Conservation (phyloP, 2,797 vertebrate species). For the Peromyscus nudipes region DNA sequence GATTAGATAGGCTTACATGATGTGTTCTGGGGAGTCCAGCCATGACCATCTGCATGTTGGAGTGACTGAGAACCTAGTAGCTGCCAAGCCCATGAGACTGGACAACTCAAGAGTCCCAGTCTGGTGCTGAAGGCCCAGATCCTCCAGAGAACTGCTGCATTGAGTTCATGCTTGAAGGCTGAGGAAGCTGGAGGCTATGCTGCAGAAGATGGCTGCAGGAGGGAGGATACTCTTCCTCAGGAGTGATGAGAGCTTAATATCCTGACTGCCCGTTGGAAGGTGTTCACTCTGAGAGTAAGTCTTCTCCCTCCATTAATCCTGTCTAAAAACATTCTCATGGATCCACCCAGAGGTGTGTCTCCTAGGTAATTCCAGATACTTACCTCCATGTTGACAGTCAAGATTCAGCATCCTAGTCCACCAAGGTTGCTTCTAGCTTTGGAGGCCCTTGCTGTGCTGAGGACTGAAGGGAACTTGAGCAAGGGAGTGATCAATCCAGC, state of each 20-base stretch:
- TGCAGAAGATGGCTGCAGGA: not conserved
- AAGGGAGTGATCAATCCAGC: not conserved
- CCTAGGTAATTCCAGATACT: not conserved
- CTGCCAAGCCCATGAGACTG: not conserved
- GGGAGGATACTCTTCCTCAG: not conserved
- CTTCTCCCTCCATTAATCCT: not conserved
- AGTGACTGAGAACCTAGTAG: not conserved
- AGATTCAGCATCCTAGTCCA: not conserved
- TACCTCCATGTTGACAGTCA: not conserved
- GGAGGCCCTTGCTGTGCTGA: not conserved
- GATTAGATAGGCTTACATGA: not conserved
- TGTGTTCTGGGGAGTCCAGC: not conserved
- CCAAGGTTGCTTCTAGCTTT: not conserved
- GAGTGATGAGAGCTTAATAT: not conserved
- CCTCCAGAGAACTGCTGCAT: not conserved
- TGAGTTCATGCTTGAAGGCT: not conserved
- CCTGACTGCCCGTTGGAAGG: not conserved
- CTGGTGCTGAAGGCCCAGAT: not conserved
- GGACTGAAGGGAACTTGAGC: not conserved
- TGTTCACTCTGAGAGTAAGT: not conserved
- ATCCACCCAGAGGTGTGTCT: not conserved
- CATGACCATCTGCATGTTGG: not conserved
- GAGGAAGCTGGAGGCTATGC: not conserved
- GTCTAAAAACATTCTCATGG: not conserved
- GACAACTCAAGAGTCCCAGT: not conserved